Base-by-base conservation (phyloP, 2,113 vertebrate genomes). In the Vireo altiloquus region DNA sequence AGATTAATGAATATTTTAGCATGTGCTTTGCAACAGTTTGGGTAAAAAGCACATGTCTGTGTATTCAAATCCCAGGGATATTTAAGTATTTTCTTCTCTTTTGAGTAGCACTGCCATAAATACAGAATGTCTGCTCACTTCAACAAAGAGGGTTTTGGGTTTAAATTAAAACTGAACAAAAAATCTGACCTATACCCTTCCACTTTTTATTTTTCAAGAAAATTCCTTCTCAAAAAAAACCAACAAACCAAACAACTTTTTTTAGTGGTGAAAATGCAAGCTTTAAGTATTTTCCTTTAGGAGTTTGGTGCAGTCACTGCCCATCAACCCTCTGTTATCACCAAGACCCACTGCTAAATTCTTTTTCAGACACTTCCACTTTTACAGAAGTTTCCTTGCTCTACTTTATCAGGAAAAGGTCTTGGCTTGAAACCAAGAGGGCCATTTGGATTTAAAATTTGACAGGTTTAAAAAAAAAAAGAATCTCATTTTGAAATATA, bases 371-470 rank as follows among this genome's bases (percentile, higher is more conserved):
- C 76, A 90, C 33, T 93, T 94, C 42, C 23, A 87, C 70, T 85
- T 90, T 65, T 84, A 82, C 50, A 59, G 59, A 57, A 71, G 78
- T 69, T 96, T 92, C 72, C 25, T 82, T 54, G n/a, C 90, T 83
- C 35, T 72, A 1, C 53, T 87, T 92, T 84, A 87, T 95, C 88
- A 83, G 68, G 37, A 86, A 95, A 88, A 80, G 52, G 93, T 54
- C 90, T 96, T 97, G 79, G 65, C 83, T 71, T 91, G 76, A 94
- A 80, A 74, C 77, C 95, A 94, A 92, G 60, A 83, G 60, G 53
- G 27, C 64, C 30, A 85, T 91, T 96, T 95, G 44, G 80, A 50
- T 94, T 97, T 95, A 77, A 92, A 87, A 37, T 82, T 27, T 93
- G 81, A 81, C 60, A 89, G 69, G 12, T 84, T 96, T 88, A 8